Conservation (phyloP, 2,888 invertebrate species). For the Xylota sylvarum region DNA sequence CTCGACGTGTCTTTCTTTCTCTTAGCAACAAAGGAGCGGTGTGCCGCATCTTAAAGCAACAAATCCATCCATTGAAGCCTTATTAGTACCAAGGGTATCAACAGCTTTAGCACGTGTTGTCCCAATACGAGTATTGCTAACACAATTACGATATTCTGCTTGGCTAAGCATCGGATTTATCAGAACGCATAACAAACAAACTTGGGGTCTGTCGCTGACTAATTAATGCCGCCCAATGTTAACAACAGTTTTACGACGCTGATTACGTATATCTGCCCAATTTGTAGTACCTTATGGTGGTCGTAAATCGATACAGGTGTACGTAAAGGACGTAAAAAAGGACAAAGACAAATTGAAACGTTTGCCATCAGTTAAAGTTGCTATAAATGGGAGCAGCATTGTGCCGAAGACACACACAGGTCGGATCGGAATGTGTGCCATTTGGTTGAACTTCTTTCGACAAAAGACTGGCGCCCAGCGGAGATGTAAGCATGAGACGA, state of each 20-base stretch:
- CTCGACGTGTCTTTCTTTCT: background rate
- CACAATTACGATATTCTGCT: slow-evolving; percentile 18
- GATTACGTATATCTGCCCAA: slow-evolving; percentile 39
- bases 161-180: slow-evolving; percentile 16
- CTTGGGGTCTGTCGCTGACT: slow-evolving; percentile 18
- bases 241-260: slow-evolving; percentile 47
- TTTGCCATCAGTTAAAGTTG: slow-evolving; percentile 9
- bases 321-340: slow-evolving; percentile 25
- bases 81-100: slow-evolving; percentile 4
- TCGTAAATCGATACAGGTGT: slow-evolving; percentile 57
- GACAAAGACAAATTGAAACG: slow-evolving; percentile 15
- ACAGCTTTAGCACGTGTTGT: slow-evolving; percentile 15
- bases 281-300: slow-evolving; percentile 36
- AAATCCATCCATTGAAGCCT: slow-evolving; percentile 15
- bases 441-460: background rate
- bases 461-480: slow-evolving; percentile 15
- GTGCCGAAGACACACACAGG: background rate
- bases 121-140: background rate
- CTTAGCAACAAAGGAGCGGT: background rate
- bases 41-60: background rate
- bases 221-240: slow-evolving; percentile 54
- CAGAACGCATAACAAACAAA: slow-evolving; percentile 1
- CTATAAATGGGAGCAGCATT: background rate
- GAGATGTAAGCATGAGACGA: background rate
- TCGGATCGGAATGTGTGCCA: background rate